phyloP scores from a whole-genome alignment of 1,140 invertebrate genomes.

The Drosophila bifasciata region DNA sequence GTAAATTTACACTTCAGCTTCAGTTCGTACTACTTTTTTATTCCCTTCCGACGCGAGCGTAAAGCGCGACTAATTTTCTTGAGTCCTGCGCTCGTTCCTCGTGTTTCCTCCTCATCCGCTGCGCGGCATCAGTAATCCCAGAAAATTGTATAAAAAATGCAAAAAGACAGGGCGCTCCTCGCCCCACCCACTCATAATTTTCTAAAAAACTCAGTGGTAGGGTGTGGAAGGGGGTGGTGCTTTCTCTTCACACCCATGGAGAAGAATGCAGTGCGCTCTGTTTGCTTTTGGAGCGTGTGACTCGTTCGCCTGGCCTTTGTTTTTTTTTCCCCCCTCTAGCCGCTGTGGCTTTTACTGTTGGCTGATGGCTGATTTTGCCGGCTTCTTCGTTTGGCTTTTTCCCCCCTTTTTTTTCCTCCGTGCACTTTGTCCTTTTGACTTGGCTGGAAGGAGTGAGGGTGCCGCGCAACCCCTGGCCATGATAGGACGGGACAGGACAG shows the following conservation, averaged over 20 bases:
- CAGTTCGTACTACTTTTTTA: conserved; percentile 61
- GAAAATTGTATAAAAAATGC: conserved; percentile 68
- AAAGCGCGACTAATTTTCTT: conserved; percentile 78
- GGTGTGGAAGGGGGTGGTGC: background rate
- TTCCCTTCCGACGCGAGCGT: conserved; percentile 70
- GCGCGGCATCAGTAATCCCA: conserved; percentile 56
- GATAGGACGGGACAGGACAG: too few species aligned
- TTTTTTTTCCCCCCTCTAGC: conserved; percentile 24
- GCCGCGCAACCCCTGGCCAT: too few species aligned
- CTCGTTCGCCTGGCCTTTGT: conserved; percentile 60
- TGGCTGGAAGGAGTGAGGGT: background rate
- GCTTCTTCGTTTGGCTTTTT: conserved; percentile 10
- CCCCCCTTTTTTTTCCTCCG: conserved; percentile 8
- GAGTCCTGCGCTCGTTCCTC: conserved; percentile 28
- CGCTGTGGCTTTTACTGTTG: conserved; percentile 42
- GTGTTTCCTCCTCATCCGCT: conserved; percentile 1
- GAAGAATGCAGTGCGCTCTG: conserved; percentile 55
- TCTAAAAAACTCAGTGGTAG: conserved; percentile 49
- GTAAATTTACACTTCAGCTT: conserved; percentile 77
- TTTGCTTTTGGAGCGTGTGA: conserved; percentile 59
- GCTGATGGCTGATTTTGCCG: conserved; percentile 42
- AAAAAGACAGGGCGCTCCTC: conserved; percentile 22
- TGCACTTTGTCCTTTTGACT: conserved; percentile 53
- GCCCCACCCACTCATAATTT: conserved; percentile 54
- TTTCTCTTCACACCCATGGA: conserved; percentile 33